Conservation (phyloP, 2,797 vertebrate genomes). For the Hemibagrus guttatus region DNA sequence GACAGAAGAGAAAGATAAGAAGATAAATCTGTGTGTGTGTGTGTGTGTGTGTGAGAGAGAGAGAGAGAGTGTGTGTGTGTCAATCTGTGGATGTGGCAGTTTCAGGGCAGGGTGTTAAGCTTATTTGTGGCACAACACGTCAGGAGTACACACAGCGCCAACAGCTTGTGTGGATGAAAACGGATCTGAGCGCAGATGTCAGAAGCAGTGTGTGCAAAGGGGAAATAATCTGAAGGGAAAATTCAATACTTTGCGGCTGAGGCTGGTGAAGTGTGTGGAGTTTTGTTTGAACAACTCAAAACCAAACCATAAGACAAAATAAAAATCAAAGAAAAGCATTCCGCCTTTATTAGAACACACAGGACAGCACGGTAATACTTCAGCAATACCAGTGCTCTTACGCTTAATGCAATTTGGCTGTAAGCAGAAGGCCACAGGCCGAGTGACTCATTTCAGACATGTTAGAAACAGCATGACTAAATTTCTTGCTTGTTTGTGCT, state of each 20-base stretch:
- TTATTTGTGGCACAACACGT: slow-evolving; percentile 39
- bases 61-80: not conserved
- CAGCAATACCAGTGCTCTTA: not conserved
- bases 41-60: not conserved
- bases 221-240: slow-evolving; percentile 16
- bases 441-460: not conserved
- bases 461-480: not conserved
- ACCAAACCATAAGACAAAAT: not conserved
- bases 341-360: not conserved
- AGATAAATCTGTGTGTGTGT: no score
- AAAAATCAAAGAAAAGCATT: not conserved
- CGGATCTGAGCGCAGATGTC: slow-evolving; percentile 45
- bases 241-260: slow-evolving; percentile 60
- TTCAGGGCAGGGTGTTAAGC: slow-evolving; percentile 56
- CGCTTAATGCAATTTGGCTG: not conserved
- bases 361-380: not conserved
- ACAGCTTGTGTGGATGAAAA: slow-evolving; percentile 60
- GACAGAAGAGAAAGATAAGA: not conserved
- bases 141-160: slow-evolving; percentile 53
- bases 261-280: slow-evolving; percentile 16
- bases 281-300: slow-evolving; percentile 4
- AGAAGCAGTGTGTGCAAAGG: slow-evolving; percentile 10
- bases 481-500: not conserved
- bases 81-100: slow-evolving; percentile 34
- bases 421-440: not conserved